These are phyloP conservation scores for Tragelaphus imberbis DNA, from an alignment of 2,113 vertebrate genomes.

Conservation along the genomic window DNA sequence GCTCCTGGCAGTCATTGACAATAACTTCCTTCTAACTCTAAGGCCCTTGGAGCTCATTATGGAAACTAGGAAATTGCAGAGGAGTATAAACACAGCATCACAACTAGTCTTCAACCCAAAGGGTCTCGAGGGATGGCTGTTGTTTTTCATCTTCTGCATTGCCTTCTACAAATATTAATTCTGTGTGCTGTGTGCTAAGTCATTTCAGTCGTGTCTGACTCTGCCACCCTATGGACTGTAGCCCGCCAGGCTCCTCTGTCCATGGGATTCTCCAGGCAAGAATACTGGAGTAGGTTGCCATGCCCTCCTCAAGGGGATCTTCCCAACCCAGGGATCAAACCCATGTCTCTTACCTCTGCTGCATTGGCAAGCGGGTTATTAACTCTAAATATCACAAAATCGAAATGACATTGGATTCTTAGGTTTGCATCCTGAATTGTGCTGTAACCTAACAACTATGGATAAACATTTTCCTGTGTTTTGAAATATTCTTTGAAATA, in stretches of 20 bases:
- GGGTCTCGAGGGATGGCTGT: not conserved
- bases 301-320: not conserved
- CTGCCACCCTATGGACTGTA: not conserved
- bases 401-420: not conserved
- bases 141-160: not conserved
- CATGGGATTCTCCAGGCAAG: not conserved
- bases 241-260: not conserved
- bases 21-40: not conserved
- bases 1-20: accelerated
- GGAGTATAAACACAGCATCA: not conserved
- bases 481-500: not conserved
- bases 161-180: not conserved
- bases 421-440: not conserved
- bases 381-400: not conserved
- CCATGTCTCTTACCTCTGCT: not conserved
- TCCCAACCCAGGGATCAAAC: not conserved
- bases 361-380: not conserved
- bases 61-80: not conserved
- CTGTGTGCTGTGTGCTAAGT: not conserved
- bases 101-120: no score
- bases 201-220: not conserved
- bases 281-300: not conserved
- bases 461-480: not conserved
- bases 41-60: not conserved
- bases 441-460: not conserved